These are phyloP conservation scores for Archips xylosteana DNA, from an alignment of 2,888 invertebrate genomes.

Conservation along the genomic window DNA sequence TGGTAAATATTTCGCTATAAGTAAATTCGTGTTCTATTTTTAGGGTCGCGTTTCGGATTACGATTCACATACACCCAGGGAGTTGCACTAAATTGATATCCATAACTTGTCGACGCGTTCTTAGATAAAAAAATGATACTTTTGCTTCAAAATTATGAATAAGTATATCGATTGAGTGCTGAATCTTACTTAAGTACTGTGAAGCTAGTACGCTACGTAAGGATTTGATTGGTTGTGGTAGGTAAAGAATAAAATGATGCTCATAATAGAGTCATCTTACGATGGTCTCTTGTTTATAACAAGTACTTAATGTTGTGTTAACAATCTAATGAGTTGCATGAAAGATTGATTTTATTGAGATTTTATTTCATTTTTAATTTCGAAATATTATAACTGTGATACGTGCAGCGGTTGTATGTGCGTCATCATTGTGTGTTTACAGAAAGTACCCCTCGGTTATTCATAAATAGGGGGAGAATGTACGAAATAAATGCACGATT, in stretches of 20 bases:
- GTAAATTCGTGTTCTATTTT: slow-evolving; percentile 20
- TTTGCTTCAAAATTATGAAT: neutral
- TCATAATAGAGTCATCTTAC: too few relatives aligned
- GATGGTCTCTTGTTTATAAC: too few relatives aligned
- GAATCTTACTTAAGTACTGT: neutral
- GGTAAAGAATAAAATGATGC: too few relatives aligned
- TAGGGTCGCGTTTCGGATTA: slow-evolving; percentile 15
- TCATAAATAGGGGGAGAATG: neutral
- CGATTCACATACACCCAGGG: slow-evolving; percentile 36
- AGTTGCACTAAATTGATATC: slow-evolving; percentile 48
- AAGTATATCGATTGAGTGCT: neutral
- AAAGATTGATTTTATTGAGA: too few relatives aligned
- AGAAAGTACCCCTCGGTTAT: neutral
- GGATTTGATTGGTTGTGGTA: too few relatives aligned
- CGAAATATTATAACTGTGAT: too few relatives aligned
- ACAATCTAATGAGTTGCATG: too few relatives aligned
- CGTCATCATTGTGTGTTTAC: slow-evolving; percentile 2
- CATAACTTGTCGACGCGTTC: slow-evolving; percentile 11
- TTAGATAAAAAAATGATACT: slow-evolving; percentile 1
- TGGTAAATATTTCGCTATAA: slow-evolving; percentile 15
- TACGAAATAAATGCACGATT: neutral
- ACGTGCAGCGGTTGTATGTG: neutral
- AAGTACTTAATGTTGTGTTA: too few relatives aligned
- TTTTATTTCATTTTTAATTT: too few relatives aligned
- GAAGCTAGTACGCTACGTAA: too few relatives aligned